Evolutionary conservation across 2,888 invertebrate species (phyloP), one percentile per base, ranked within the genome.

Genomic region (Encarsia formosa): DNA sequence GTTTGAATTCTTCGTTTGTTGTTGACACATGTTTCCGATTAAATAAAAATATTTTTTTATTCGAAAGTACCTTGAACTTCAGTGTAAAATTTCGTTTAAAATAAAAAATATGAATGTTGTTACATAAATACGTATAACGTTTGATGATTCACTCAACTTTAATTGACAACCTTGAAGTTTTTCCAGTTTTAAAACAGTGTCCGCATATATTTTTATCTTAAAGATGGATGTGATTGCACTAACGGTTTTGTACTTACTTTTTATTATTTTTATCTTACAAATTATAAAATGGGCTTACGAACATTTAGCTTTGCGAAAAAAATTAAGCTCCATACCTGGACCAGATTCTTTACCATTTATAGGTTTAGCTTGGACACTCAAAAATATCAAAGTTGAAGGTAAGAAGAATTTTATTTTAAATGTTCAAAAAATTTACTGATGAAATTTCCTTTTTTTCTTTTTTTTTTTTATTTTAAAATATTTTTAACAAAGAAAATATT

Each of bases 301-400:
- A 11, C 18, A 48, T 31, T 32, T 39, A 2, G 11, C 22, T 5
- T 19, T 48, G 4, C 22, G 40, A 1, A 22, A n/a, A 24, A 32
- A 18, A 48, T 9, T 48, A 2, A 22, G 19, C 11, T 16, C 23
- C 4, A 59, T 67, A 43, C 63, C 64, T 15, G 62, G 62, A 16
- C 64, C 64, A 18, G 54, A 49, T 20, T n/a, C 35, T 3, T 49
- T 54, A n/a, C 63, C 65, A 16, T 40, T 58, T 15, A 35, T 63
- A 3, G 64, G 62, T 3, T 40, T 56, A 4, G 29, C 52, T 8
- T 20, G 48, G 5, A 31, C 49, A 20, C 29, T 63, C 2, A 24
- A 49, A 3, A 53, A 34, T 18, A 11, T 60, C 1, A 42, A 38
- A 5, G 46, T 26, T 20, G 56, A 61, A 40, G 64, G 65, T 58